Percentiles rank a stretch among this genome's conserved stretches.
These are phyloP conservation scores for Malurus leucopterus DNA, from an alignment of 2,797 vertebrate species.

Conservation along the genomic window DNA sequence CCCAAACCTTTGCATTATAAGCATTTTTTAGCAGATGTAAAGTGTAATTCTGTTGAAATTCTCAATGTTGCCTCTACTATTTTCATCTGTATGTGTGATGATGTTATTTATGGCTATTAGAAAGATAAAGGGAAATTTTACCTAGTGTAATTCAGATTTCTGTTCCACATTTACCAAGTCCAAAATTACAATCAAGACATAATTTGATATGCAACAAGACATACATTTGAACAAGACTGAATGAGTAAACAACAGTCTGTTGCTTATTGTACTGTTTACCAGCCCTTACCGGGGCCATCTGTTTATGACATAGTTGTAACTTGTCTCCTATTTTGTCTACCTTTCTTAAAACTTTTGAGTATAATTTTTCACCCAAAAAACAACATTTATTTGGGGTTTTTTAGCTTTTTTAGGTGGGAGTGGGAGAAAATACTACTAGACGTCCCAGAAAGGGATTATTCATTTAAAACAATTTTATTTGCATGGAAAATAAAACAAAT, in stretches of 20 bases:
- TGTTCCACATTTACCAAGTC: not conserved
- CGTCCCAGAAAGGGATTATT: not conserved
- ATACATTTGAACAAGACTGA: not conserved
- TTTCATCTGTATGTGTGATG: not conserved
- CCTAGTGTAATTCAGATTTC: slow-evolving; percentile 1
- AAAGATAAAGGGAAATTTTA: slow-evolving; percentile 33
- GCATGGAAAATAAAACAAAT: not conserved
- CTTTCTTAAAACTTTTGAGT: not conserved
- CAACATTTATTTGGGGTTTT: not conserved
- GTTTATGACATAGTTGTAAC: slow-evolving; percentile 29
- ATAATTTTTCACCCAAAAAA: not conserved
- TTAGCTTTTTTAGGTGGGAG: not conserved
- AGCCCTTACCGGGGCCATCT: slow-evolving; percentile 7
- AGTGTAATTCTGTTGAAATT: slow-evolving; percentile 25
- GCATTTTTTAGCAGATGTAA: not conserved
- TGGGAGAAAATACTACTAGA: not conserved
- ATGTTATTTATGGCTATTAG: slow-evolving; percentile 26
- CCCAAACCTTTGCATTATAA: not conserved
- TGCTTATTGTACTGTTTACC: slow-evolving; percentile 11
- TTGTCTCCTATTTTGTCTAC: slow-evolving; percentile 8
- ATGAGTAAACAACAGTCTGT: slow-evolving; percentile 25
- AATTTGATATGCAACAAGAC: not conserved
- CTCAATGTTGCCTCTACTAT: not conserved
- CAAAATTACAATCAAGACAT: slow-evolving; percentile 10
- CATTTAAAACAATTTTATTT: not conserved